These are phyloP conservation scores for Dissostichus mawsoni DNA, from an alignment of 2,113 vertebrate genomes.

Conservation along the genomic window DNA sequence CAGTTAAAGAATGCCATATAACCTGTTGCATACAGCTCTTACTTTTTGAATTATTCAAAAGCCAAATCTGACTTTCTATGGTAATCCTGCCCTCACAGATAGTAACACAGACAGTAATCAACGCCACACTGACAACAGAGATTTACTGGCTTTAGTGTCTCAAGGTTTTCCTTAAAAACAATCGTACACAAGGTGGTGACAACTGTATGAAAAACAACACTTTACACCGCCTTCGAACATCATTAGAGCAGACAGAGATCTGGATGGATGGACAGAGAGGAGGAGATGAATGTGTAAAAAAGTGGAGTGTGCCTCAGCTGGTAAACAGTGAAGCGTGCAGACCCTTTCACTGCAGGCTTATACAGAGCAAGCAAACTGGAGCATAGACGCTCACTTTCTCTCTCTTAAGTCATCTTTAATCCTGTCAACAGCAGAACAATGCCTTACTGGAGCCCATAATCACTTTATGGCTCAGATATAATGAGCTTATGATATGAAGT, in stretches of 20 bases:
- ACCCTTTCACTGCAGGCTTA: conserved; percentile 60
- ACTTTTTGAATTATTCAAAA: neutral
- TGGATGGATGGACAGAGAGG: conserved; percentile 43
- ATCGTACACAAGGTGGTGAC: conserved; percentile 34
- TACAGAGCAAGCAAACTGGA: conserved; percentile 67
- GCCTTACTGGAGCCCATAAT: conserved; percentile 75
- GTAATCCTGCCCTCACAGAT: neutral
- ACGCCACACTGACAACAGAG: conserved; percentile 25
- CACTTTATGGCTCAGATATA: conserved; percentile 78
- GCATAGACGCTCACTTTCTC: conserved; percentile 25
- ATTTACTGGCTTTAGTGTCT: conserved; percentile 41
- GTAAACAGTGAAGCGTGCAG: conserved; percentile 63
- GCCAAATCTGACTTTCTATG: neutral
- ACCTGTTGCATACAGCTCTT: neutral
- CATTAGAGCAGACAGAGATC: conserved; percentile 45
- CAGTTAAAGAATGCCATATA: neutral
- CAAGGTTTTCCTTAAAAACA: conserved; percentile 54
- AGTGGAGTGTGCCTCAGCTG: conserved; percentile 53
- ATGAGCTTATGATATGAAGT: conserved; percentile 80
- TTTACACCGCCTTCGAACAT: conserved; percentile 8
- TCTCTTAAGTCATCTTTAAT: conserved; percentile 74
- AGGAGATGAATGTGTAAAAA: conserved; percentile 55
- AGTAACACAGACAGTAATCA: conserved; percentile 38
- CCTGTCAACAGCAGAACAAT: conserved; percentile 79
- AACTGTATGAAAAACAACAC: conserved; percentile 22